phyloP scores from a whole-genome alignment of 2,113 vertebrate species.

The Hippolais icterina region DNA sequence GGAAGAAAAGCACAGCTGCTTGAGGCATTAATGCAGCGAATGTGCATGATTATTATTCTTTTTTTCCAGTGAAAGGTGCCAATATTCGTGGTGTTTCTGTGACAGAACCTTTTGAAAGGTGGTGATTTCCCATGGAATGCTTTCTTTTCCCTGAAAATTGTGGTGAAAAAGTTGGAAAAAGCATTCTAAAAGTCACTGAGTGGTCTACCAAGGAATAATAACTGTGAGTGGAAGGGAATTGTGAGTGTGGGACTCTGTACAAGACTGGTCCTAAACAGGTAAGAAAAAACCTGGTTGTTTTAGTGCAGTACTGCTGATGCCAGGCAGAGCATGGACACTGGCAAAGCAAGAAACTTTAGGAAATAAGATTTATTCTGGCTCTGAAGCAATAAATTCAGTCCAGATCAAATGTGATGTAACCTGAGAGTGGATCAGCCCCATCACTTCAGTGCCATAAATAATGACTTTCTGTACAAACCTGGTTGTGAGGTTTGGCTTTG shows the following conservation, averaged over 20 bases:
- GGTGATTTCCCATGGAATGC: background rate
- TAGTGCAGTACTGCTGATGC: background rate
- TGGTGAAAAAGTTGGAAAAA: background rate
- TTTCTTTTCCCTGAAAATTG: background rate
- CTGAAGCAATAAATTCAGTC: background rate
- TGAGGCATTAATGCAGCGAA: background rate
- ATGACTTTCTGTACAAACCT: background rate
- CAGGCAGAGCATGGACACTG: background rate
- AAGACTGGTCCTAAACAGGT: background rate
- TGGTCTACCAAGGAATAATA: background rate
- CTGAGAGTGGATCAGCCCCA: background rate
- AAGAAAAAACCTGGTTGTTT: background rate
- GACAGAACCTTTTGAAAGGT: background rate
- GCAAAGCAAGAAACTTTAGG: background rate
- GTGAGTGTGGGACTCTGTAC: background rate
- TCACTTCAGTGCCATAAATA: background rate
- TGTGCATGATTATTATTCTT: background rate
- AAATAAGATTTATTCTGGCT: background rate
- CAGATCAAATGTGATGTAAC: background rate
- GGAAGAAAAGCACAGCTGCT: background rate
- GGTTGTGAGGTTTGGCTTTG: background rate
- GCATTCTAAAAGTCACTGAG: background rate
- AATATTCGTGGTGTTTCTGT: background rate
- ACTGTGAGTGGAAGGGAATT: background rate
- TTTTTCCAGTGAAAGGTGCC: background rate